Base-by-base conservation (phyloP, 2,888 invertebrate species). In the Micoletzkya japonica region DNA sequence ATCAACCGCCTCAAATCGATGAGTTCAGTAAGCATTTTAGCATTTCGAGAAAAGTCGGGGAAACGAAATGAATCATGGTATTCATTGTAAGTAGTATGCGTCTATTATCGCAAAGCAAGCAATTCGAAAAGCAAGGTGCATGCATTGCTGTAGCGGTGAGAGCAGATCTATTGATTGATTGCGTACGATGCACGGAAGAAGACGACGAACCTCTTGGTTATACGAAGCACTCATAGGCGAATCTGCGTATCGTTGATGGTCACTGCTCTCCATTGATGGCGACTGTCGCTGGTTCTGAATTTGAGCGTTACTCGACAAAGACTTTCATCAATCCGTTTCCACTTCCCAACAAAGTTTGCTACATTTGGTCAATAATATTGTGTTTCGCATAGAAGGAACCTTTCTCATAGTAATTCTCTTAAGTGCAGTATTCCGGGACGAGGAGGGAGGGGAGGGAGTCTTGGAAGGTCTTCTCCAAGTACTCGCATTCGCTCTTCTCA, bases 221-320 rank as follows among this genome's bases (percentile, higher is more conserved):
- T 70, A 74, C 30, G 67, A 70, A 64, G 72, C 73, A 71, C 76
- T 70, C 2, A 74, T 73, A 2, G 78, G 78, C 24, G 77, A 77
- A 59, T 78, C 78, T 2, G 74, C 76, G 39, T 77, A 77, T 72
- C 78, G 69, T 70, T 73, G 72, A 58, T 76, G 70, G 44, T 76
- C 76, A 32, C 73, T 71, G 56, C 75, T 71, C 60, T 74, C 73
- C 49, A 67, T 70, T 7, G 74, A 74, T 54, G 76, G 76, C 2
- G 76, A 76, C 32, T 71, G 70, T 58, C 76, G 58, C 26, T 73
- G 73, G 20, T 50, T 63, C 63, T 63, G 63, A 4, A 63, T 50
- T 32, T 28, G 26, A 4, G n/a, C n/a, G n/a, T n/a, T n/a, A n/a
- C n/a, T n/a, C n/a, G n/a, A n/a, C n/a, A n/a, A n/a, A n/a, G n/a